These are phyloP conservation scores for Hirundichthys speculiger DNA, from an alignment of 2,113 vertebrate genomes.

Conservation along the genomic window DNA sequence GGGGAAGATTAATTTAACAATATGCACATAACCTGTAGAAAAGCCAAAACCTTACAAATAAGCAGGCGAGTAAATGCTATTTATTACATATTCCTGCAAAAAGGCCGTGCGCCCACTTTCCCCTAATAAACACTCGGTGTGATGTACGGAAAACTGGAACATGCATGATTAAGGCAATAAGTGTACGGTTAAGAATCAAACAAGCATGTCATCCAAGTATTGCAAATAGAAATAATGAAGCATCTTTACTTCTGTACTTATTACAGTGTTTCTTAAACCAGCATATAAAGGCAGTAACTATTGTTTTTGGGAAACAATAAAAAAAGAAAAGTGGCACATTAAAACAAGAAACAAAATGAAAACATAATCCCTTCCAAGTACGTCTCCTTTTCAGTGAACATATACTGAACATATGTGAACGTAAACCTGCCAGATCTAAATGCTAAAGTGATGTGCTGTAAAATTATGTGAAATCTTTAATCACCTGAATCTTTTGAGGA, in stretches of 20 bases:
- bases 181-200: constrained; percentile 14
- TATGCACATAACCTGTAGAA: constrained; percentile 60
- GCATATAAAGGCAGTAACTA: too few species aligned
- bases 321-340: background rate
- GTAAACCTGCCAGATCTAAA: too few species aligned
- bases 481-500: background rate
- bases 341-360: too few species aligned
- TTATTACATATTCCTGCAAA: constrained; percentile 45
- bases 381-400: too few species aligned
- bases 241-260: background rate
- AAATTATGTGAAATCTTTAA: background rate
- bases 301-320: constrained; percentile 6
- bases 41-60: constrained; percentile 51
- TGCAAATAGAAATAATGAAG: background rate
- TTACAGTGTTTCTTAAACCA: too few species aligned
- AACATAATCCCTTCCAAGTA: too few species aligned
- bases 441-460: background rate
- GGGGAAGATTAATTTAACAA: constrained; percentile 62
- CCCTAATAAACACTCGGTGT: constrained; percentile 25
- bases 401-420: too few species aligned
- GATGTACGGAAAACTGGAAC: constrained; percentile 26
- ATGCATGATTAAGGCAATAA: constrained; percentile 4
- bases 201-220: background rate
- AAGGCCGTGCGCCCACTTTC: constrained; percentile 41
- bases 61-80: constrained; percentile 46